phyloP scores from a whole-genome alignment of 2,113 vertebrate species.

The Paedocypris sp. region DNA sequence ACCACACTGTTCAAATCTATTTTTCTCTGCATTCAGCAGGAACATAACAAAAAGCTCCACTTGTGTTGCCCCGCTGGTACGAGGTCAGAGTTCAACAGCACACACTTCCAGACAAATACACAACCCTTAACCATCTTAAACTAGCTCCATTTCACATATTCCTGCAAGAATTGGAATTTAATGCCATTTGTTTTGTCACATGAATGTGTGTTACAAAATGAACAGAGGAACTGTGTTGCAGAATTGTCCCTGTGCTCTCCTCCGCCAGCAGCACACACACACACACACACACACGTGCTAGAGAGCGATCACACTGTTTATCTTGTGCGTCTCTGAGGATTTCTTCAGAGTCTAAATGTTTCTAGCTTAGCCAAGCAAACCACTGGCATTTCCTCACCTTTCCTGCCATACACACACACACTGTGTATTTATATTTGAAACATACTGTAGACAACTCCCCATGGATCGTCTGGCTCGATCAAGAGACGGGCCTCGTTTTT shows the following conservation, averaged over 20 bases:
- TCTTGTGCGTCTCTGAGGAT: background rate
- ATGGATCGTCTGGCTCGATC: background rate
- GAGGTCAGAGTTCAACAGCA: background rate
- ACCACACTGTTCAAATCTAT: no score
- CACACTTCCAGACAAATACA: background rate
- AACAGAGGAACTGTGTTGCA: background rate
- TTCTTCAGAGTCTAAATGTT: slow-evolving; percentile 14
- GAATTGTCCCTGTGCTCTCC: background rate
- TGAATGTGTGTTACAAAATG: slow-evolving; percentile 3
- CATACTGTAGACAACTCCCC: background rate
- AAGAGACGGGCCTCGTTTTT: no score
- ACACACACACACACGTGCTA: background rate
- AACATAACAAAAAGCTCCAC: no score
- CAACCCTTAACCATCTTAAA: background rate
- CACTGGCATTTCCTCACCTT: slow-evolving; percentile 21
- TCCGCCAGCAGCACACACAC: slow-evolving; percentile 8
- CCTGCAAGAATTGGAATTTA: background rate
- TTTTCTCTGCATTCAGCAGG: no score
- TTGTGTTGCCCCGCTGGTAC: no score
- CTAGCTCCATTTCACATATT: slow-evolving; percentile 4
- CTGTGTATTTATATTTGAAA: slow-evolving; percentile 2
- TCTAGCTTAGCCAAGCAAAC: slow-evolving; percentile 11
- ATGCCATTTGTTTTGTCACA: slow-evolving; percentile 5
- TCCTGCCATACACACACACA: background rate
- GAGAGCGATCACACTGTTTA: slow-evolving; percentile 14